A percentile compares a stretch with the other conserved stretches of the same genome.
These are phyloP conservation scores for Psylliodes chrysocephalus DNA, from an alignment of 2,888 invertebrate species.

Conservation along the genomic window DNA sequence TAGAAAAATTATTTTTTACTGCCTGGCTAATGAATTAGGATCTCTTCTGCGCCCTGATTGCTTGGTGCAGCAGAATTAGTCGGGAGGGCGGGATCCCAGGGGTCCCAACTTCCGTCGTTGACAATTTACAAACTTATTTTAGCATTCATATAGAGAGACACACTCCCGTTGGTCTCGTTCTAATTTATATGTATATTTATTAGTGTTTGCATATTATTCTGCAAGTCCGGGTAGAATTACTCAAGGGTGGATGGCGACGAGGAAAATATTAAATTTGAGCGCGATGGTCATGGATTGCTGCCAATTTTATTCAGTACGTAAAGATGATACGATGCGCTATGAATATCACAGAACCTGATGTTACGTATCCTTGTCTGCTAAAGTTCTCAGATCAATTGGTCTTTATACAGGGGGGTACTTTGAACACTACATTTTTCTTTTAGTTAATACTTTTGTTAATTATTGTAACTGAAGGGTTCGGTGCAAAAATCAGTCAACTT, in stretches of 20 bases:
- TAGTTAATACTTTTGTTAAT: too few relatives aligned
- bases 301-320: too few relatives aligned
- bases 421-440: too few relatives aligned
- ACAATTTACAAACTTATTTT: constrained; percentile 69
- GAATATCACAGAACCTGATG: too few relatives aligned
- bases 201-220: constrained; percentile 57
- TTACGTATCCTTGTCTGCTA: too few relatives aligned
- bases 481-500: too few relatives aligned
- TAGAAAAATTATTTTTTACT: constrained; percentile 54
- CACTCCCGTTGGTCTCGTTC: constrained; percentile 56
- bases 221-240: constrained; percentile 32
- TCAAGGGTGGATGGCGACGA: constrained; percentile 9
- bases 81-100: constrained; percentile 58
- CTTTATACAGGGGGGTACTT: too few relatives aligned
- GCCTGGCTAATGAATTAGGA: constrained; percentile 62
- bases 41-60: constrained; percentile 58
- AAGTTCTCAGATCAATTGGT: too few relatives aligned
- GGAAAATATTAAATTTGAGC: too few relatives aligned
- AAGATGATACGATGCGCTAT: too few relatives aligned
- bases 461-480: too few relatives aligned
- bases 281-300: too few relatives aligned
- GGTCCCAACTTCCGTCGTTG: constrained; percentile 66
- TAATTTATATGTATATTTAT: constrained; percentile 67
- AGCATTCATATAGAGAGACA: constrained; percentile 67
- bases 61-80: constrained; percentile 60